Evolutionary conservation across 1,140 invertebrate genomes (phyloP).

Genomic region (Dufourea novaeangliae): DNA sequence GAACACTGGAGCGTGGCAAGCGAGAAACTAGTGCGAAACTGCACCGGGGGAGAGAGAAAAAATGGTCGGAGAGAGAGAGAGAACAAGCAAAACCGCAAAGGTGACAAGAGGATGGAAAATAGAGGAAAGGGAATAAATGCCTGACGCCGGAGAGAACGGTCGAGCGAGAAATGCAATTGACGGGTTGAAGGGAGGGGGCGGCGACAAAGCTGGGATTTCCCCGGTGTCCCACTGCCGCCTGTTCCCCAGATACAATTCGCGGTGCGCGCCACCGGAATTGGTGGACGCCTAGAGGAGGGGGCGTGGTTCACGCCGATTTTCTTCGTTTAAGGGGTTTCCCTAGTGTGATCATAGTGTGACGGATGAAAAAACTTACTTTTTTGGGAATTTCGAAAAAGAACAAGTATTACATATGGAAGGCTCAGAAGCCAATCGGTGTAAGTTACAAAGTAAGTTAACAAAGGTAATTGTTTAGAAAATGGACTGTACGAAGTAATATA

Average conservation of each 20-base stretch:
- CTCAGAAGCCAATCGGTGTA: too few relatives aligned
- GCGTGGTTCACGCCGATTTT: background rate
- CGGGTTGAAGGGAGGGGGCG: too few relatives aligned
- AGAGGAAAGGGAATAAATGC: conserved; percentile 17
- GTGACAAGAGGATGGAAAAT: background rate
- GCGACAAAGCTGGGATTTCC: conserved; percentile 38
- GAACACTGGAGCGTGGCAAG: background rate
- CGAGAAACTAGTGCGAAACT: background rate
- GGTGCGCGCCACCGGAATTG: too few relatives aligned
- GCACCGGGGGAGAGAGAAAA: background rate
- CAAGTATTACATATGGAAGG: too few relatives aligned
- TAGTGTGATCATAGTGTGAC: too few relatives aligned
- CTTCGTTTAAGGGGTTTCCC: too few relatives aligned
- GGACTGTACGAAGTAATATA: too few relatives aligned
- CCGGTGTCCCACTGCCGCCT: conserved; percentile 16
- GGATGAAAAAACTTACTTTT: too few relatives aligned
- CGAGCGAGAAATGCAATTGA: conserved; percentile 33
- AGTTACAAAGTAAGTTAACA: too few relatives aligned
- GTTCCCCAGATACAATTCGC: background rate
- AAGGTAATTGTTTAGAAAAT: too few relatives aligned
- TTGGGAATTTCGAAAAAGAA: too few relatives aligned
- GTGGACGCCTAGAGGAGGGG: background rate
- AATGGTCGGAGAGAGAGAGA: background rate
- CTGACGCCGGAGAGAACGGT: background rate
- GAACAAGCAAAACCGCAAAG: background rate